Percentiles rank a stretch among this genome's conserved stretches.
phyloP scores from a whole-genome alignment of 2,888 invertebrate genomes.

The Tetragnatha montana region DNA sequence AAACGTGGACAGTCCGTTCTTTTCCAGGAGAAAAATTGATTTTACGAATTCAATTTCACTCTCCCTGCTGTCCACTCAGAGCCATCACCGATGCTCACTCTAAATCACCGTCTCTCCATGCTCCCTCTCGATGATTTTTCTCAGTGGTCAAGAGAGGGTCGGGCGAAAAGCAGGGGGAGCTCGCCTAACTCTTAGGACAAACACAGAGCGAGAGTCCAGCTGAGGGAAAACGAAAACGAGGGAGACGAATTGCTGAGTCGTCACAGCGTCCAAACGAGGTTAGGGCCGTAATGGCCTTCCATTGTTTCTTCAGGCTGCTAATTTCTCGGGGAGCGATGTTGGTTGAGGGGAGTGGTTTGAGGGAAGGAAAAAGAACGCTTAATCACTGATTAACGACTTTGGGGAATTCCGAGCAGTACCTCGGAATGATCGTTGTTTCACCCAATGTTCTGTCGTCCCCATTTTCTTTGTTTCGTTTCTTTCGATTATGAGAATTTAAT shows the following conservation, averaged over 20 bases:
- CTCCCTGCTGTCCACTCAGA: too few species aligned
- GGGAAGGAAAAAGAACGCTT: not conserved
- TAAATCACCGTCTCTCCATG: too few species aligned
- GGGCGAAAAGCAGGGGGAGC: not conserved
- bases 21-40: too few species aligned
- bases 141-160: not conserved
- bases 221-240: not conserved
- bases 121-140: not conserved
- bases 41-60: too few species aligned
- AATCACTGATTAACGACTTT: not conserved
- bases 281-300: constrained; percentile 5
- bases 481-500: too few species aligned
- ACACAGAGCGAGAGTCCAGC: not conserved
- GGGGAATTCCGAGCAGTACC: not conserved
- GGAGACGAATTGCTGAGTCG: constrained; percentile 11
- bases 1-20: too few species aligned
- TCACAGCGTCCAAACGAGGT: constrained; percentile 16
- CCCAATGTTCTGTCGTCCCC: too few species aligned
- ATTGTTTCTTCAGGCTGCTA: constrained; percentile 20
- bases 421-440: too few species aligned
- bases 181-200: constrained; percentile 30
- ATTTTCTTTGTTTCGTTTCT: too few species aligned
- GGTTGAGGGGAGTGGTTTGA: not conserved
- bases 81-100: too few species aligned
- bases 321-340: not conserved